phyloP scores from a whole-genome alignment of 2,888 invertebrate genomes.

The Pycnomerus fuliginosus region DNA sequence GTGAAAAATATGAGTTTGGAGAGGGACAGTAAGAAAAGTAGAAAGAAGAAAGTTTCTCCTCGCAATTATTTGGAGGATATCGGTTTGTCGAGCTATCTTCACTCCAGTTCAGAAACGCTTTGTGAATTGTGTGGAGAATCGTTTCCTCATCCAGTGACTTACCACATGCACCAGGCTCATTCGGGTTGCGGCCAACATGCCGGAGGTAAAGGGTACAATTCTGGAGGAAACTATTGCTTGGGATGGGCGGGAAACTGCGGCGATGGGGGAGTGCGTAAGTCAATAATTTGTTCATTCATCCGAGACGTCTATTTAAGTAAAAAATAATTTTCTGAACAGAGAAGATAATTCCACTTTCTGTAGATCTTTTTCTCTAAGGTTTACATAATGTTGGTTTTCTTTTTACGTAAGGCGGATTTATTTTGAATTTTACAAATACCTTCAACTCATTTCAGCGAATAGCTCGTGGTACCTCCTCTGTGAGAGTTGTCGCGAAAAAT shows the following conservation, averaged over 20 bases:
- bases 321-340: neutral
- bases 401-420: too few species aligned
- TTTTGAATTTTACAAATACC: too few species aligned
- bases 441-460: conserved; percentile 49
- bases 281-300: neutral
- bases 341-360: too few species aligned
- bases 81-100: conserved; percentile 42
- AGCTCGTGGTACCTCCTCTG: conserved; percentile 92
- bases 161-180: conserved; percentile 88
- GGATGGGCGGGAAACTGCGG: conserved; percentile 90
- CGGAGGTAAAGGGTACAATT: conserved; percentile 88
- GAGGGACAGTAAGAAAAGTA: conserved; percentile 57
- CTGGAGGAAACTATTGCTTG: conserved; percentile 81
- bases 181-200: conserved; percentile 88
- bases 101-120: conserved; percentile 43
- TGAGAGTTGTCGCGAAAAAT: conserved; percentile 84
- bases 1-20: conserved; percentile 49
- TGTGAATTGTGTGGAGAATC: conserved; percentile 88
- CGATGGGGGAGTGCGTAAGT: conserved; percentile 73
- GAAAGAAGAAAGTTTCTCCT: conserved; percentile 60
- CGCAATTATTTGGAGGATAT: conserved; percentile 49
- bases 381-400: too few species aligned
- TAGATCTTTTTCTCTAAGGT: too few species aligned
- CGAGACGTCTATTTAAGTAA: neutral
- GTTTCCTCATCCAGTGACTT: conserved; percentile 79